These are phyloP conservation scores for Altica lythri DNA, from an alignment of 2,888 invertebrate genomes.

Conservation along the genomic window DNA sequence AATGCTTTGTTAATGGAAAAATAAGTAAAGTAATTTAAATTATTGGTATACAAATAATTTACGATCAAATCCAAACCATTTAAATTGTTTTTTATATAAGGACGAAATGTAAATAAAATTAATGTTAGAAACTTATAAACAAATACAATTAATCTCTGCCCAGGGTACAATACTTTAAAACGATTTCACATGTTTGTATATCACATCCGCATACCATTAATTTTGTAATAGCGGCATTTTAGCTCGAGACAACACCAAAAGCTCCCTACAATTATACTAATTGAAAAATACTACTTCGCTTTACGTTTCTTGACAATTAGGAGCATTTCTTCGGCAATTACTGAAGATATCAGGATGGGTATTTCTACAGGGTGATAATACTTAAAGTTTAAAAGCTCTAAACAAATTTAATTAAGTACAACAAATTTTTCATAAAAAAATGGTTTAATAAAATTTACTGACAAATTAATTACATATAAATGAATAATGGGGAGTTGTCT, in stretches of 20 bases:
- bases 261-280: constrained; percentile 3
- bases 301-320: background rate
- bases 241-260: constrained; percentile 2
- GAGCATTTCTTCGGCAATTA: background rate
- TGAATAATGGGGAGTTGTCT: too few species aligned
- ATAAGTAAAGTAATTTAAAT: too few species aligned
- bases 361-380: background rate
- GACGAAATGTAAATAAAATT: constrained; percentile 1
- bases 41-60: too few species aligned
- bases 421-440: too few species aligned
- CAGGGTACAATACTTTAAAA: background rate
- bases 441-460: too few species aligned
- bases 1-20: too few species aligned
- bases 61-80: too few species aligned
- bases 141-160: background rate
- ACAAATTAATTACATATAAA: too few species aligned
- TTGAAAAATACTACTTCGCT: background rate
- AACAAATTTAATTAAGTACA: too few species aligned
- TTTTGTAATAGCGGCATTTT: constrained; percentile 1
- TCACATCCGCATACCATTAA: constrained; percentile 5
- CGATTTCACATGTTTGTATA: constrained; percentile 2
- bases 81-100: too few species aligned
- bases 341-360: background rate
- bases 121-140: background rate
- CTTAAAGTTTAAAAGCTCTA: background rate